Base-by-base conservation (phyloP, 2,888 invertebrate species). In the Tolmerus cingulatus region DNA sequence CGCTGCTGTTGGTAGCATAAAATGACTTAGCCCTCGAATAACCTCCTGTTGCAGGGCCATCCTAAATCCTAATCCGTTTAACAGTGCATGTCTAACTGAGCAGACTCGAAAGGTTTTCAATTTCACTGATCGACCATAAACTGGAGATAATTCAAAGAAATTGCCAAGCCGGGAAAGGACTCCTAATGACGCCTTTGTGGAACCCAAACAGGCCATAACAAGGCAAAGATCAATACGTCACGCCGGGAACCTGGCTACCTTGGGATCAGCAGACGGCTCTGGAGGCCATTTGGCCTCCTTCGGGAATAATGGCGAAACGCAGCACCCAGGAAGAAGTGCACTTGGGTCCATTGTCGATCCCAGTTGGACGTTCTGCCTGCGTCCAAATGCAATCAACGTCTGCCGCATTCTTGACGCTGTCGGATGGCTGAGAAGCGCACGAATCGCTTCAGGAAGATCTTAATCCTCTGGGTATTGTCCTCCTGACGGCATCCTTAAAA, bases 211-310 rank as follows among this genome's bases (percentile, higher is more conserved):
- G 51, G 23, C 86, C 86, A 78, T 51, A 86, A 76, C 86, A 78
- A 86, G 57, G 57, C 78, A 78, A 86, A 86, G 78, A 86, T 78
- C 57, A 86, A 74, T 81, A 81, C 81, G 81, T 81, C 55, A 81
- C 55, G 81, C 81, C 12, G 5, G 12, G 74, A 51, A n/a, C n/a
- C n/a, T 19, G n/a, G n/a, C 51, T 51, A 51, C 51, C 51, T 51
- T 51, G 51, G n/a, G 51, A 51, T 19, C n/a, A 19, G 51, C 51
- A 51, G 51, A n/a, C 16, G 1, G 51, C n/a, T 16, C 51, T 8
- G 7, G 51, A 51, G 51, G 51, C 51, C 51, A 51, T 51, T 51
- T 51, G 51, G 51, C n/a, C 19, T n/a, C n/a, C 16, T 51, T 19
- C 51, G 51, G 51, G 51, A 51, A 51, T 51, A 51, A 51, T n/a